Percentiles rank a stretch among this genome's conserved stretches.
phyloP scores from a whole-genome alignment of 2,888 invertebrate genomes.

The Synergus laeviventris region DNA sequence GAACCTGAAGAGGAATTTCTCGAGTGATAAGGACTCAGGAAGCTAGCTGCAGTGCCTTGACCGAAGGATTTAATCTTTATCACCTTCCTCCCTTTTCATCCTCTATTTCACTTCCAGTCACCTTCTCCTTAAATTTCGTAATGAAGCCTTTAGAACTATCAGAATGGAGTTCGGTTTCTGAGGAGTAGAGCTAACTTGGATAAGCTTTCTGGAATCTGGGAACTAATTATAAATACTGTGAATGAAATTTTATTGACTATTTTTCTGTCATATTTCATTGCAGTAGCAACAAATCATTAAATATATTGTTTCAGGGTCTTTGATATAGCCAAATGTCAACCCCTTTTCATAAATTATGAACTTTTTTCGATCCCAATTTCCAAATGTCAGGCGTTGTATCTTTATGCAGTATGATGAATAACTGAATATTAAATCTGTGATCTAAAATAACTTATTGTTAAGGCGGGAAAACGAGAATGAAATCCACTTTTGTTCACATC shows the following conservation, averaged over 20 bases:
- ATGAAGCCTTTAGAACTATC: constrained; percentile 17
- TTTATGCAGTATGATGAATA: neutral
- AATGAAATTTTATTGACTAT: neutral
- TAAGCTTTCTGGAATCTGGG: neutral
- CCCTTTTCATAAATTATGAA: neutral
- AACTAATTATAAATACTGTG: neutral
- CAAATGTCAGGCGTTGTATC: neutral
- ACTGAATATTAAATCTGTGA: neutral
- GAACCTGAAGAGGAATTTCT: neutral
- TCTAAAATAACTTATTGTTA: neutral
- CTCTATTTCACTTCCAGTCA: constrained; percentile 20
- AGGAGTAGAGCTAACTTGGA: neutral
- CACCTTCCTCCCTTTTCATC: constrained; percentile 19
- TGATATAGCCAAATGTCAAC: neutral
- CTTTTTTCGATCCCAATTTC: neutral
- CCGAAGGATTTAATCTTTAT: constrained; percentile 32
- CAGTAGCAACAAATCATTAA: neutral
- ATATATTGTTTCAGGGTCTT: too few species aligned
- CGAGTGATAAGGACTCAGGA: neutral
- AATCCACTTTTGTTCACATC: too few species aligned
- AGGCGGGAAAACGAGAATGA: neutral
- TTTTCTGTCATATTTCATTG: neutral
- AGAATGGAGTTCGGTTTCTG: neutral
- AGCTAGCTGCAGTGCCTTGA: constrained; percentile 6
- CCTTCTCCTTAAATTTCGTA: constrained; percentile 23